phyloP scores from a whole-genome alignment of 2,113 vertebrate genomes.

The Gnathonemus echidnorhynchus region DNA sequence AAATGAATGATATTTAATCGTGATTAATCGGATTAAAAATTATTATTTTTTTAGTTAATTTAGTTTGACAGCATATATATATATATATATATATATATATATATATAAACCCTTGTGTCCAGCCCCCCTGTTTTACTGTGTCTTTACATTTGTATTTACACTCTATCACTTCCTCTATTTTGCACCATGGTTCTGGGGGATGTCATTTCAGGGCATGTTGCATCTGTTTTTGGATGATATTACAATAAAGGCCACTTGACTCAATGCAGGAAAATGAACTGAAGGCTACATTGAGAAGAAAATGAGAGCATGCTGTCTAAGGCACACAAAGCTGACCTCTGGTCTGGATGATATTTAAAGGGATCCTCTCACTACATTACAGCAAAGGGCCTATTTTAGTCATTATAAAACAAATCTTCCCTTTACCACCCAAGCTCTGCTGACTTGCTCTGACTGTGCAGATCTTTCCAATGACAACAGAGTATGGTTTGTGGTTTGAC shows the following conservation, averaged over 20 bases:
- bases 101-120: too few species aligned
- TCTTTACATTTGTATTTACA: too few species aligned
- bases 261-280: background rate
- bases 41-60: too few species aligned
- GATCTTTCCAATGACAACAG: background rate
- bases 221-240: background rate
- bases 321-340: background rate
- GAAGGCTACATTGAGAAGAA: background rate
- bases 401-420: background rate
- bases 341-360: background rate
- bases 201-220: background rate
- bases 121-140: background rate
- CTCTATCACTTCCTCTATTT: background rate
- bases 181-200: background rate
- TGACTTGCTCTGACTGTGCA: background rate
- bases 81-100: too few species aligned
- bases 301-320: background rate
- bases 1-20: too few species aligned
- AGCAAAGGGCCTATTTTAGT: background rate
- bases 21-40: too few species aligned
- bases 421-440: background rate
- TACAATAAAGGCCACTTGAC: background rate
- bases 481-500: background rate
- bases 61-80: too few species aligned
- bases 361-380: background rate